Evolutionary conservation across 2,888 invertebrate species (phyloP).

Genomic region (Brachyptera putata): DNA sequence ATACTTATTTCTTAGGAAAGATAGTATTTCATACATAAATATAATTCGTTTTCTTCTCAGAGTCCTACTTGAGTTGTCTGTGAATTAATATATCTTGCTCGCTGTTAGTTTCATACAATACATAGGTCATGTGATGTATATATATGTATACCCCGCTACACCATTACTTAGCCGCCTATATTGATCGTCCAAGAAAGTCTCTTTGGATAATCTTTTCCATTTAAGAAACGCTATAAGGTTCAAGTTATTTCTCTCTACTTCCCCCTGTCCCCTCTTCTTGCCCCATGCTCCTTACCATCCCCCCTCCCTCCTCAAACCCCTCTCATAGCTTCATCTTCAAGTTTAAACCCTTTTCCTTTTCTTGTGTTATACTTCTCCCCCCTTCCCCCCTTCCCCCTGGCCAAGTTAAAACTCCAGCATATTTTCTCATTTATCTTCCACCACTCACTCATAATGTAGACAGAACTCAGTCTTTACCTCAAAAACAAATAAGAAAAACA

Average conservation of each 20-base stretch:
- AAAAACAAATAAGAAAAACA: constrained; percentile 13
- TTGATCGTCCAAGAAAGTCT: constrained; percentile 21
- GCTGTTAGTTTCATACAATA: constrained; percentile 14
- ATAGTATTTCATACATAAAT: constrained; percentile 11
- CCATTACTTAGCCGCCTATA: constrained; percentile 19
- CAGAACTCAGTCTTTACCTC: constrained; percentile 8
- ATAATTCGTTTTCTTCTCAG: constrained; percentile 14
- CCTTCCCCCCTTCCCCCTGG: too few species aligned
- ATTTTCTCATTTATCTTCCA: constrained; percentile 22
- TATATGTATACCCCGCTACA: too few species aligned
- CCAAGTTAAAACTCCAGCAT: constrained; percentile 17
- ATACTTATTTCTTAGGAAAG: too few species aligned
- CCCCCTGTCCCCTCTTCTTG: constrained; percentile 2
- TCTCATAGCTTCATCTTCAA: constrained; percentile 25
- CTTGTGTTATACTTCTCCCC: too few species aligned
- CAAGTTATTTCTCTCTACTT: constrained; percentile 25
- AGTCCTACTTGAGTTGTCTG: constrained; percentile 4
- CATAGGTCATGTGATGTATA: constrained; percentile 20
- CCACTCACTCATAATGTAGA: constrained; percentile 13
- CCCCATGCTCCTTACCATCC: constrained; percentile 2
- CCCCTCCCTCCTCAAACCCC: constrained; percentile 11
- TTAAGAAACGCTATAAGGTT: constrained; percentile 31
- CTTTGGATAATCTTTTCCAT: constrained; percentile 33
- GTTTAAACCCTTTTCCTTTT: constrained; percentile 31
- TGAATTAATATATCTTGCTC: constrained; percentile 15